These are phyloP conservation scores for Polyommatus icarus DNA, from an alignment of 2,888 invertebrate genomes.

Conservation along the genomic window DNA sequence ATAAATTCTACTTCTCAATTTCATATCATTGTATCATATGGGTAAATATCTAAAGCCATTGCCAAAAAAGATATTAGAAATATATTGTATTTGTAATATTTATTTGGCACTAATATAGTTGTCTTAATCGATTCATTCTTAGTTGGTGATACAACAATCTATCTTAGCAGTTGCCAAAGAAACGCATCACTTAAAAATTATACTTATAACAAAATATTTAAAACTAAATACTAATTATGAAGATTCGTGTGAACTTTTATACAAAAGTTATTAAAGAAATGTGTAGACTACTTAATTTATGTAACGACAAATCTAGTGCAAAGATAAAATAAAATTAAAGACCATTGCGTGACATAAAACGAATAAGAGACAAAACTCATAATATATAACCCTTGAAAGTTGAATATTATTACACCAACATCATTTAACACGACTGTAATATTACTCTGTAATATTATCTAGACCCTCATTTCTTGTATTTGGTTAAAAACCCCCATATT, in stretches of 20 bases:
- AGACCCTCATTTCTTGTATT: neutral
- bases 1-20: no score
- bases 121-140: neutral
- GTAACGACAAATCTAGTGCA: neutral
- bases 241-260: neutral
- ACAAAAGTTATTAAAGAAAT: neutral
- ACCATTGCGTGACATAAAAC: neutral
- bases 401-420: neutral
- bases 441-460: neutral
- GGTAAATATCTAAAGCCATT: neutral
- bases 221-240: no score
- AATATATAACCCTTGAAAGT: neutral
- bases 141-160: neutral
- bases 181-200: neutral
- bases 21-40: no score
- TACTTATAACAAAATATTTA: neutral
- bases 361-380: neutral
- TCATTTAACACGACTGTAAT: neutral
- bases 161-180: neutral
- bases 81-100: neutral
- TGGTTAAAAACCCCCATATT: no score
- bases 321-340: neutral
- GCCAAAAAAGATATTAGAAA: neutral
- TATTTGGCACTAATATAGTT: neutral
- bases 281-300: neutral